These are phyloP conservation scores for Antechinus flavipes DNA, from an alignment of 2,113 vertebrate species.

Conservation along the genomic window DNA sequence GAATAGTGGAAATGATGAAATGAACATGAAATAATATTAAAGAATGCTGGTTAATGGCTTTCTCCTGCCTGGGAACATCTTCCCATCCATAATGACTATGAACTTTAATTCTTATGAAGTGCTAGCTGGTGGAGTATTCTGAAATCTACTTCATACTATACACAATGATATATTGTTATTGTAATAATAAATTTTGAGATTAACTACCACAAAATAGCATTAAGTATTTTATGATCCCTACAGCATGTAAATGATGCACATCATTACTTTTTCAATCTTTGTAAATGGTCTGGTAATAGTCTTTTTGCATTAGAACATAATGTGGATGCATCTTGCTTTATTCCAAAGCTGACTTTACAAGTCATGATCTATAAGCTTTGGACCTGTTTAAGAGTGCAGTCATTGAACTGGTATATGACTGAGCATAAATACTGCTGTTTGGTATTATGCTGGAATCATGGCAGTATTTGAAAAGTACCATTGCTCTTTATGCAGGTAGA, in stretches of 20 bases:
- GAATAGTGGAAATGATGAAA: background rate
- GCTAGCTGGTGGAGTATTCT: background rate
- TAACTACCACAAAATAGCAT: conserved; percentile 6
- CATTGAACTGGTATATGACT: background rate
- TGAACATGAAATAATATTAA: background rate
- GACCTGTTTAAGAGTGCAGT: background rate
- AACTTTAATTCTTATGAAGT: background rate
- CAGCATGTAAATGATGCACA: background rate
- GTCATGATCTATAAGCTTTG: background rate
- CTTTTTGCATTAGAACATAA: background rate
- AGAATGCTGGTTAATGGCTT: background rate
- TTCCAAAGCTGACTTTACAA: background rate
- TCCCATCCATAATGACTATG: background rate
- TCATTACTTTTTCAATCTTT: conserved; percentile 6
- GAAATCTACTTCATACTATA: background rate
- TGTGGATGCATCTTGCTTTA: background rate
- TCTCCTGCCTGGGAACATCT: background rate
- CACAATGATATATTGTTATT: background rate
- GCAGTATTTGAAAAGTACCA: background rate
- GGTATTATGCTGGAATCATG: background rate
- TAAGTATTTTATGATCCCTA: conserved; percentile 3
- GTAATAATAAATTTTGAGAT: background rate
- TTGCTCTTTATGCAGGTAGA: background rate
- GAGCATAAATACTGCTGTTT: background rate
- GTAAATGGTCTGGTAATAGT: background rate